Evolutionary conservation across 2,113 vertebrate genomes (phyloP).

Genomic region (Sebastes fasciatus): DNA sequence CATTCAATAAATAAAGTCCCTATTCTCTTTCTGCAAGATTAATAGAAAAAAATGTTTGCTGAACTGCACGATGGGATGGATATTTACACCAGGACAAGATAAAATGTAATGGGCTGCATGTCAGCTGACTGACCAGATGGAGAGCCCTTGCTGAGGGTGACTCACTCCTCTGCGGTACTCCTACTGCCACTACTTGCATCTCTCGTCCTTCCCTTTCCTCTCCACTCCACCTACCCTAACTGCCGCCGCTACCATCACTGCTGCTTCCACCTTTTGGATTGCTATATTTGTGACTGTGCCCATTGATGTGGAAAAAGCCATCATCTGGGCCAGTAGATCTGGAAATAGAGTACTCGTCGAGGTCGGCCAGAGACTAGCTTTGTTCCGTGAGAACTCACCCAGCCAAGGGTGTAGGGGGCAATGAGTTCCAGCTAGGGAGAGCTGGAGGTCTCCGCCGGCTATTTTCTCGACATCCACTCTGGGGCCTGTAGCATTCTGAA

Average conservation of each 20-base stretch:
- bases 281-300: constrained; percentile 84
- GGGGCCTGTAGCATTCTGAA: constrained; percentile 46
- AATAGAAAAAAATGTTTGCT: constrained; percentile 53
- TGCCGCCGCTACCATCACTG: constrained; percentile 49
- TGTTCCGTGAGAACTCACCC: constrained; percentile 66
- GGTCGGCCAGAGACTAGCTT: constrained; percentile 77
- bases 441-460: constrained; percentile 71
- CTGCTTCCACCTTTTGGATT: constrained; percentile 78
- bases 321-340: constrained; percentile 88
- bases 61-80: constrained; percentile 36
- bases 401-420: constrained; percentile 73
- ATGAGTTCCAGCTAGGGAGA: constrained; percentile 74
- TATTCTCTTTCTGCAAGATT: constrained; percentile 41
- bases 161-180: constrained; percentile 64
- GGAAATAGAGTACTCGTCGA: constrained; percentile 85
- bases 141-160: constrained; percentile 72
- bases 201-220: constrained; percentile 60
- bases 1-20: constrained; percentile 22
- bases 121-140: constrained; percentile 71
- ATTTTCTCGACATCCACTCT: constrained; percentile 67
- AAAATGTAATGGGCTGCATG: constrained; percentile 60
- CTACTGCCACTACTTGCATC: constrained; percentile 53
- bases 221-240: constrained; percentile 58
- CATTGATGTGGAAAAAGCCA: constrained; percentile 87
- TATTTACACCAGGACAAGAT: constrained; percentile 60